A percentile compares a stretch with the other conserved stretches of the same genome.
phyloP scores from a whole-genome alignment of 64 coral and sea anemone species.

The Astreopora myriophthalma region DNA sequence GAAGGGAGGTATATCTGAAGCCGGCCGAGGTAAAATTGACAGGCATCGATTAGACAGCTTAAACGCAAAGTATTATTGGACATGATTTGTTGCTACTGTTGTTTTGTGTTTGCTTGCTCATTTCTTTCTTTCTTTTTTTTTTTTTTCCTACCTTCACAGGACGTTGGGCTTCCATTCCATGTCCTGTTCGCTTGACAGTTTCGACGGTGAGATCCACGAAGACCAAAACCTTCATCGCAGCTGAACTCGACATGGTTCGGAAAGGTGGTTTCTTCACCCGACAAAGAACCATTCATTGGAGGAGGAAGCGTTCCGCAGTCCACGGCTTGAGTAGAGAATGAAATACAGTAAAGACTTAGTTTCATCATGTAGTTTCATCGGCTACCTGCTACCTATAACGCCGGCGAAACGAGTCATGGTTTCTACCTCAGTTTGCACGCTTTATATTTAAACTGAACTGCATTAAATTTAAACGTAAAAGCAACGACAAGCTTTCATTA shows the following conservation, averaged over 20 bases:
- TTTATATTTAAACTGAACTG: no score
- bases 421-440: no score
- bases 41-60: no score
- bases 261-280: slow-evolving; percentile 32
- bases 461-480: no score
- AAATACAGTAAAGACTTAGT: no score
- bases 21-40: no score
- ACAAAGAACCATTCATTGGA: slow-evolving; percentile 57
- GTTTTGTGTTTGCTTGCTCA: neutral
- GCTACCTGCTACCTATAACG: neutral
- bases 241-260: slow-evolving; percentile 13
- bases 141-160: neutral
- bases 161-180: slow-evolving; percentile 45
- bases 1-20: no score
- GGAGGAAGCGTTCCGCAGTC: slow-evolving; percentile 42
- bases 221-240: slow-evolving; percentile 54
- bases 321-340: neutral
- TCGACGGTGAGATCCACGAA: slow-evolving; percentile 27
- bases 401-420: no score
- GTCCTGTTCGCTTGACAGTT: slow-evolving; percentile 32
- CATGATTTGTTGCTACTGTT: no score
- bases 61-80: no score
- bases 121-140: neutral
- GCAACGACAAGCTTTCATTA: no score
- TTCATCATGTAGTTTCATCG: no score